Evolutionary conservation across 1,140 invertebrate species (phyloP), one percentile per base, ranked within the genome.

Genomic region (Pygmarrhopalites habei): DNA sequence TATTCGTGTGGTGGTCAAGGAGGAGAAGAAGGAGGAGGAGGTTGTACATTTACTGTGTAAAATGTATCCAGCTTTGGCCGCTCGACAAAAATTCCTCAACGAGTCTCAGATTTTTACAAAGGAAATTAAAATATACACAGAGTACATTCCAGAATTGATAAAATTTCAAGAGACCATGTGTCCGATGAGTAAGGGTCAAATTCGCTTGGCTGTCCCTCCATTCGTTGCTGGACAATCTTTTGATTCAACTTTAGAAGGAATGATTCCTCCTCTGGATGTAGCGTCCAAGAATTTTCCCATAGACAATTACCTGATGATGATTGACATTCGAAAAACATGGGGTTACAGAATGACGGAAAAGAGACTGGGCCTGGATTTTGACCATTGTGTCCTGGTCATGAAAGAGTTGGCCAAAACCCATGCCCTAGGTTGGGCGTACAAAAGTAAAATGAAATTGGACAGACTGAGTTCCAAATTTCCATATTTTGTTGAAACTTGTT

Each of bases 351-450:
- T 84, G 80, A 76, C 79, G 0, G 73, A 79, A 67, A 76, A 82
- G 30, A 69, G 78, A 29, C 46, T 69, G 14, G 81, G 82, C 3
- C 69, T 85, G 29, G 80, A 84, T 70, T 62, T 80, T 35, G 66
- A 77, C 1, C 78, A 82, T 55, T 72, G 75, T 10, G 68, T 76
- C 43, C 61, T 79, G 3, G 81, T 83, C 21, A 73, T 87, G 43
- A 77, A 80, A 72, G 74, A 79, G 1, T 72, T 88, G 21, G 86
- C 85, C 0, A 80, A 80, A 69, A 86, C 83, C 67, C 86, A 88
- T 73, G 84, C 82, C 1, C 69, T 87, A 3, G 83, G 83, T 0
- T 80, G 86, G 62, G 86, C 85, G 0, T 82, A 82, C 67, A 85
- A 79, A 73, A 81, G 86, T 63, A 79, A 85, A 65, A 72, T 82